Percentiles rank a stretch among this genome's conserved stretches.
Evolutionary conservation across 2,888 invertebrate species (phyloP).

Genomic region (Mayetiola destructor): DNA sequence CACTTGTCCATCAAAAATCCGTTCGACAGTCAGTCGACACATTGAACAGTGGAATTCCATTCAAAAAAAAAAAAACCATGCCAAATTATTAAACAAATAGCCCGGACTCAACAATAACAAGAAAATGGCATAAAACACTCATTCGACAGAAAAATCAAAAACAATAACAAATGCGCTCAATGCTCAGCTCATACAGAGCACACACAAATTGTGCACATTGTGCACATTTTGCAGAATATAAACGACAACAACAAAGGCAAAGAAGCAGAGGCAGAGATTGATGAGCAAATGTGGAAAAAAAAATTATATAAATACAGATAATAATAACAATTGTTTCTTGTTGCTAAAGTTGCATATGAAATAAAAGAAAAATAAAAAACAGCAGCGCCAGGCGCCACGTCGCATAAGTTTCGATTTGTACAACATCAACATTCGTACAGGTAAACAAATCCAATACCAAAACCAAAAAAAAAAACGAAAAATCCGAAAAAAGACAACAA

Average conservation of each 20-base stretch:
- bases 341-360: conserved; percentile 2
- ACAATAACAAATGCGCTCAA: no score
- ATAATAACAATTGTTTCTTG: conserved; percentile 11
- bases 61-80: conserved; percentile 4
- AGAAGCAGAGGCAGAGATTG: no score
- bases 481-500: not conserved
- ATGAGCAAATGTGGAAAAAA: conserved; percentile 4
- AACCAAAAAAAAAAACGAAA: not conserved
- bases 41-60: not conserved
- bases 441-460: not conserved
- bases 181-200: not conserved
- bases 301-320: not conserved
- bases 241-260: conserved; percentile 2
- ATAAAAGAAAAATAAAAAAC: not conserved
- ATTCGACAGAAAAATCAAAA: not conserved
- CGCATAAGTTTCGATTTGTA: conserved; percentile 1
- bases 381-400: conserved; percentile 12
- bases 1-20: not conserved
- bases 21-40: conserved; percentile 8
- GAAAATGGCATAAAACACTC: not conserved
- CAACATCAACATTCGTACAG: no score
- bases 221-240: conserved; percentile 6
- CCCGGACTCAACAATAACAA: not conserved
- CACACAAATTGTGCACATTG: not conserved
- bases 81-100: conserved; percentile 12